These are phyloP conservation scores for Troglohyphantes excavatus DNA, from an alignment of 2,888 invertebrate genomes.

Conservation along the genomic window DNA sequence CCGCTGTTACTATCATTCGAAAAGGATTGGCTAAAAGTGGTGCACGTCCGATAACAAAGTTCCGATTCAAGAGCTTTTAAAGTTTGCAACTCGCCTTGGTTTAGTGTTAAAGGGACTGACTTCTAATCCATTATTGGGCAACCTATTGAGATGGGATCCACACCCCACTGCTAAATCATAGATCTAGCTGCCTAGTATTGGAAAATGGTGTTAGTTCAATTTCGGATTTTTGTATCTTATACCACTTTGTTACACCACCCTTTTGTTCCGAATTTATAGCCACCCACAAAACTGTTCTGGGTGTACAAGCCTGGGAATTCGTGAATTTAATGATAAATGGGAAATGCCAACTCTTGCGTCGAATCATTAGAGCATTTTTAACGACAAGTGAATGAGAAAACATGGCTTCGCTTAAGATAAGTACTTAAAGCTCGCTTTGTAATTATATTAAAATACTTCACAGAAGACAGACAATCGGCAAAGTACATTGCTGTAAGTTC, in stretches of 20 bases:
- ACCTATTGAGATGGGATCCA: too few relatives aligned
- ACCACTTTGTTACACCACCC: too few relatives aligned
- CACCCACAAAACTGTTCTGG: constrained; percentile 12
- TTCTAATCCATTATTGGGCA: too few relatives aligned
- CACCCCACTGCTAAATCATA: too few relatives aligned
- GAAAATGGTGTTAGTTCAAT: too few relatives aligned
- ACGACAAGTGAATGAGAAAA: constrained; percentile 39
- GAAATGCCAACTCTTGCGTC: constrained; percentile 29
- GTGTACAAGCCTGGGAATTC: constrained; percentile 72
- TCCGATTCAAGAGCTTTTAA: too few relatives aligned
- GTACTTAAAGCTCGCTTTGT: constrained; percentile 18
- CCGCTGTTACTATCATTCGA: constrained; percentile 49
- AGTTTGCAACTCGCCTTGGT: too few relatives aligned
- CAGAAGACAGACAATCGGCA: not conserved
- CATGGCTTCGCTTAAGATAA: constrained; percentile 52
- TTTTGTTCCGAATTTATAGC: constrained; percentile 58
- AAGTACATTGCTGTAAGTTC: not conserved
- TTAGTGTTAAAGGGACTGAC: too few relatives aligned
- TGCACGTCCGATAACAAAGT: too few relatives aligned
- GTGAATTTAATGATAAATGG: constrained; percentile 72
- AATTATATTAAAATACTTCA: not conserved
- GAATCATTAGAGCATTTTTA: constrained; percentile 11
- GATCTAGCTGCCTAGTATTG: too few relatives aligned
- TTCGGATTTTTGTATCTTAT: too few relatives aligned
- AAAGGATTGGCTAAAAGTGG: too few relatives aligned